Conservation (phyloP, 2,888 invertebrate genomes). For the Phrixothrix hirtus region DNA sequence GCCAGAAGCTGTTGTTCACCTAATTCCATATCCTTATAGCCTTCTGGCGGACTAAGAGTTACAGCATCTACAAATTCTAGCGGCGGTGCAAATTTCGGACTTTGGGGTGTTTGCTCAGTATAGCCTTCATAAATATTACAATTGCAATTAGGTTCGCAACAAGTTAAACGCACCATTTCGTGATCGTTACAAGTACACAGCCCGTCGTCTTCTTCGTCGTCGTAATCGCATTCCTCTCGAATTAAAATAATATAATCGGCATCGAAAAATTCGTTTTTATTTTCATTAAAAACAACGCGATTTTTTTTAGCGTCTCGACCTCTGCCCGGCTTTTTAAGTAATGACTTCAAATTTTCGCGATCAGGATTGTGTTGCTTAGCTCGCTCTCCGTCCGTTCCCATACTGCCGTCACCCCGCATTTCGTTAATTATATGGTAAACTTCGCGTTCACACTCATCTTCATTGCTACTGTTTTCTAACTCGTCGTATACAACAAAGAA, state of each 20-base stretch:
- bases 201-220: conserved; percentile 74
- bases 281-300: conserved; percentile 86
- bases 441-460: conserved; percentile 38
- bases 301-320: conserved; percentile 61
- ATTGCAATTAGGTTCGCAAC: conserved; percentile 70
- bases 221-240: conserved; percentile 83
- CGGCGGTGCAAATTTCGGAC: conserved; percentile 68
- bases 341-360: conserved; percentile 68
- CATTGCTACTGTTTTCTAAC: conserved; percentile 40
- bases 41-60: conserved; percentile 88
- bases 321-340: conserved; percentile 75
- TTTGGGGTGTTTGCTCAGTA: conserved; percentile 53
- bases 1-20: conserved; percentile 64
- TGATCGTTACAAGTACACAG: conserved; percentile 74
- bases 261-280: conserved; percentile 87
- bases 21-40: conserved; percentile 83
- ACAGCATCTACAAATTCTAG: conserved; percentile 79
- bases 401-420: conserved; percentile 54
- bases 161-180: conserved; percentile 65
- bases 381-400: conserved; percentile 53
- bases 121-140: conserved; percentile 51
- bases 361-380: conserved; percentile 62
- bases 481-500: conserved; percentile 53
- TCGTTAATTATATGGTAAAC: conserved; percentile 31
- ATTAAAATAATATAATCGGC: conserved; percentile 91